A percentile compares a stretch with the other conserved stretches of the same genome.
phyloP scores from a whole-genome alignment of 2,113 vertebrate genomes.

The Ochotona princeps region DNA sequence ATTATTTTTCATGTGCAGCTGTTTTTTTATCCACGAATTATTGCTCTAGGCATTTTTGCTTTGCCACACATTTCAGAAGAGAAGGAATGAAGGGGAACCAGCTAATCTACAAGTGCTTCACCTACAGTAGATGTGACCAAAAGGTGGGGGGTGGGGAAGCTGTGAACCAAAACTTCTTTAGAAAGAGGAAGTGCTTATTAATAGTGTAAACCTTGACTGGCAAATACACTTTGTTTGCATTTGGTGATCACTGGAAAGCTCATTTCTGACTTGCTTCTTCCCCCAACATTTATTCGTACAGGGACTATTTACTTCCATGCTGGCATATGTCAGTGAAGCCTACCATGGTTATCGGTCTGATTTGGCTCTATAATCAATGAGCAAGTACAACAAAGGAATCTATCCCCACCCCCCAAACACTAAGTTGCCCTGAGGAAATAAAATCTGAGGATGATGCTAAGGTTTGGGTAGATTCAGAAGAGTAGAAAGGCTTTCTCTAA shows the following conservation, averaged over 20 bases:
- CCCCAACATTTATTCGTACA: neutral
- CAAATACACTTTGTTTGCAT: neutral
- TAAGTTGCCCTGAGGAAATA: neutral
- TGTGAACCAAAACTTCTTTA: conserved; percentile 47
- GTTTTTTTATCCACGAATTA: conserved; percentile 76
- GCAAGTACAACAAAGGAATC: neutral
- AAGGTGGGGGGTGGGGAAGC: neutral
- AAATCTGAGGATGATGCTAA: neutral
- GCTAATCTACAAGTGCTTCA: conserved; percentile 80
- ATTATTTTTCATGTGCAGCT: conserved; percentile 80
- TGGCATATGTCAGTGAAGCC: neutral
- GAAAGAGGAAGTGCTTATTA: conserved; percentile 64
- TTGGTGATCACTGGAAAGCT: neutral
- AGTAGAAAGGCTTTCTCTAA: neutral
- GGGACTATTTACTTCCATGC: neutral
- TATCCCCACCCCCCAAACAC: neutral
- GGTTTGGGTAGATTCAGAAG: neutral
- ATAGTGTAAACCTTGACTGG: neutral
- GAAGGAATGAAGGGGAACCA: conserved; percentile 84
- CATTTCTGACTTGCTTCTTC: neutral
- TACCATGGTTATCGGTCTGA: neutral
- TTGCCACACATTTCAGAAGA: conserved; percentile 79
- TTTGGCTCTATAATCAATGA: neutral
- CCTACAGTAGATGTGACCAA: conserved; percentile 42
- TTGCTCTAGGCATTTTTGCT: conserved; percentile 78